phyloP scores from a whole-genome alignment of 2,797 vertebrate genomes.

The Sebastes trivittatus region DNA sequence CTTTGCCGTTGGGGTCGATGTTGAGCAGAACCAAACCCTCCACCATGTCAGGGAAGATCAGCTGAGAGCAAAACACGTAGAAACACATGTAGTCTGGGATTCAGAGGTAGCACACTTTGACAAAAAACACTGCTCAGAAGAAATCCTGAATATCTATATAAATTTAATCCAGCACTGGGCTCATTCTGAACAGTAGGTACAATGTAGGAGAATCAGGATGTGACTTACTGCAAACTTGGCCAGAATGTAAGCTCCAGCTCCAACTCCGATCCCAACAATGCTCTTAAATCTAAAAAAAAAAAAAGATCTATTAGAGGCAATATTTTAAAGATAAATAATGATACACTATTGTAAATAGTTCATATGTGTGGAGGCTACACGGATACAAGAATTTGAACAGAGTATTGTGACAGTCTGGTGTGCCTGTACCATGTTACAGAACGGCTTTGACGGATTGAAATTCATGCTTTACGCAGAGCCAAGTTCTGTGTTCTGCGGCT shows the following conservation, averaged over 20 bases:
- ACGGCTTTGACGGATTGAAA: background rate
- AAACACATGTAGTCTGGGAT: background rate
- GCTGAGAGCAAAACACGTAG: conserved; percentile 70
- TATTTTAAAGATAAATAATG: background rate
- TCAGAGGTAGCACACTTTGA: background rate
- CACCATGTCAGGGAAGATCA: conserved; percentile 94
- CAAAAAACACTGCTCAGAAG: no score
- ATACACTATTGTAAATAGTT: background rate
- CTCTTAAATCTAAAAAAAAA: conserved; percentile 89
- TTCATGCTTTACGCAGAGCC: background rate
- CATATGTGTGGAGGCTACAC: background rate
- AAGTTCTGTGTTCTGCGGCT: background rate
- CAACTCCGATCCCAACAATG: conserved; percentile 95
- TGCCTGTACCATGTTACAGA: background rate
- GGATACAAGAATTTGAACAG: background rate
- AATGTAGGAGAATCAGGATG: background rate
- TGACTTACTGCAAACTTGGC: conserved; percentile 96
- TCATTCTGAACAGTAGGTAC: background rate
- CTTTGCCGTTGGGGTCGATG: conserved; percentile 96
- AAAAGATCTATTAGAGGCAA: background rate
- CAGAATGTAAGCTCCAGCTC: conserved; percentile 94
- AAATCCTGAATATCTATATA: background rate
- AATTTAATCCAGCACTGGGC: background rate
- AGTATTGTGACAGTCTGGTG: background rate
- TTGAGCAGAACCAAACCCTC: conserved; percentile 97